Evolutionary conservation across 2,888 invertebrate species (phyloP).

Genomic region (Leptopterna dolabrata): DNA sequence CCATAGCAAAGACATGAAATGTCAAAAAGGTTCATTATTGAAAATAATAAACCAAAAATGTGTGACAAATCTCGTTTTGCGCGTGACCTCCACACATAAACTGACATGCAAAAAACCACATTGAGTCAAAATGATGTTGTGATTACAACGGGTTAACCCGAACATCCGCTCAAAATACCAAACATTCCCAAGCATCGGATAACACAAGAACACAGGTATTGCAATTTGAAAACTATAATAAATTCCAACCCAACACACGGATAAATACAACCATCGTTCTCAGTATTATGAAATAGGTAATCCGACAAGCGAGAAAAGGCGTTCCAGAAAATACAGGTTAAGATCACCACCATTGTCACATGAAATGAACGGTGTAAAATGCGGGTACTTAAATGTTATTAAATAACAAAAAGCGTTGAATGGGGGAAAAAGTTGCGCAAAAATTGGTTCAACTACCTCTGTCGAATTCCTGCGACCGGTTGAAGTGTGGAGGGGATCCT

Average conservation of each 20-base stretch:
- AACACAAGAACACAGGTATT: background rate
- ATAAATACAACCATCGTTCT: background rate
- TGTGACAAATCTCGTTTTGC: no score
- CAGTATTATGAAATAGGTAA: background rate
- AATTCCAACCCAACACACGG: background rate
- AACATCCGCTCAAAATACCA: background rate
- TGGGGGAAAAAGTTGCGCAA: background rate
- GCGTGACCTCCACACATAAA: no score
- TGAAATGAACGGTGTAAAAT: background rate
- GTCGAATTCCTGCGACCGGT: slow-evolving; percentile 45
- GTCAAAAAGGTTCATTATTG: no score
- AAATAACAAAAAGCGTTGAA: background rate
- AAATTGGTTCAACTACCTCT: slow-evolving; percentile 34
- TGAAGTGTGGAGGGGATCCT: slow-evolving; percentile 29
- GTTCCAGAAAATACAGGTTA: background rate
- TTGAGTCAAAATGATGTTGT: background rate
- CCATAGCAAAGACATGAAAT: no score
- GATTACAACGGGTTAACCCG: background rate
- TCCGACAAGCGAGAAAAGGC: background rate
- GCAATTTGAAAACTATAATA: background rate
- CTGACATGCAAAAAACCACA: background rate
- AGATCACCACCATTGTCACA: background rate
- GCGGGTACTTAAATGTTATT: background rate
- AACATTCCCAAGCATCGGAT: background rate
- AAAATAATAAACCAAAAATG: no score